Base-by-base conservation (phyloP, 2,113 vertebrate species). In the Hippolais icterina region DNA sequence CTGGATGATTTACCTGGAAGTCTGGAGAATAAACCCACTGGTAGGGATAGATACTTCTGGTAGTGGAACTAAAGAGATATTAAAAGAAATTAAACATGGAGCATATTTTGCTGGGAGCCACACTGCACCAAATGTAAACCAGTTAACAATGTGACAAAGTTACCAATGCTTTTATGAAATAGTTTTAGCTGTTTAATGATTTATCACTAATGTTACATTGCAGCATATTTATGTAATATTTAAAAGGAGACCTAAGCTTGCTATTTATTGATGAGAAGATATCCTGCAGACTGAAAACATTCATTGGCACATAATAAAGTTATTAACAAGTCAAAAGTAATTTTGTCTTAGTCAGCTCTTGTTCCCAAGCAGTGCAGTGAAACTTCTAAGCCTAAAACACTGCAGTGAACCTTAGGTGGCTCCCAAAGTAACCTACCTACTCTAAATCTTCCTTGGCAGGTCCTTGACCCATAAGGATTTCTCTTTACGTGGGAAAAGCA, bases 211-310 rank as follows among this genome's bases (percentile, higher is more conserved):
- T 75, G 69, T 89, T 78, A 82, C 63, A 91, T n/a, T 81, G 69
- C 42, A 75, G 60, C 27, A 60, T 81, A 70, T 89, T 89, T 95
- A 94, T 95, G n/a, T 72, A 91, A 87, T 93, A 93, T 91, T 94
- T 94, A 91, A 95, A 91, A 95, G 91, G 81, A 81, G 78, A 93
- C 39, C 33, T 35, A 29, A 87, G 80, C 47, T 42, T 89, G 12
- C 72, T 91, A 89, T 89, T 95, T 95, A 91, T 95, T 95, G 11
- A 87, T 94, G 65, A 91, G 87, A 87, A 87, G 52, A 63, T 31
- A 81, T 84, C 29, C 47, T 52, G 72, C 68, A 78, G 72, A 65
- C 60, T 54, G 47, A 65, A 88, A 74, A 54, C 42, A n/a, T 87
- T 95, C 47, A 66, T 17, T 78, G 71, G 72, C 57, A 35, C 42